phyloP scores from a whole-genome alignment of 92 coral and sea anemone genomes.

The Parazoanthus atlanticus region DNA sequence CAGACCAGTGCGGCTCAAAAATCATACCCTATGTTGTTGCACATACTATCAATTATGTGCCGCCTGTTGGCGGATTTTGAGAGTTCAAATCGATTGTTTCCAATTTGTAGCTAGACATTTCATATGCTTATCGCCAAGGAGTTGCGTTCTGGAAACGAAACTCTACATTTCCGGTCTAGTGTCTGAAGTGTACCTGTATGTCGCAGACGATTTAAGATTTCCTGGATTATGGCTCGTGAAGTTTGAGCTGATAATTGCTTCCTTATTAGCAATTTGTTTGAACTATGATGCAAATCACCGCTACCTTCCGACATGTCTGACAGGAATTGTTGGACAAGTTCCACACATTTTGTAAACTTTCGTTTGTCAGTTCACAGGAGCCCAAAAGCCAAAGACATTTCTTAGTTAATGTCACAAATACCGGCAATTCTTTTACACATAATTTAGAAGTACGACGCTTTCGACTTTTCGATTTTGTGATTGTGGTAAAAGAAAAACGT shows the following conservation, averaged over 20 bases:
- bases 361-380: too few relatives aligned
- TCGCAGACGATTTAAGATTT: background rate
- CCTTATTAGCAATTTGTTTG: conserved; percentile 6
- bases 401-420: background rate
- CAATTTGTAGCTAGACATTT: background rate
- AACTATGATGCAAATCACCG: background rate
- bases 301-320: background rate
- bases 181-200: background rate
- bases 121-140: background rate
- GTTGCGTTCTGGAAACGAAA: background rate
- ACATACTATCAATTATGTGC: background rate
- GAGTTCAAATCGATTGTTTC: background rate
- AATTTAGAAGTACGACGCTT: background rate
- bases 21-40: too few relatives aligned
- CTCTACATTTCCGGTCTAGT: background rate
- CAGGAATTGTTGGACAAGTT: background rate
- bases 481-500: too few relatives aligned
- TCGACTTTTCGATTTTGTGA: background rate
- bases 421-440: background rate
- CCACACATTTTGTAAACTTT: background rate
- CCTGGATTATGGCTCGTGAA: background rate
- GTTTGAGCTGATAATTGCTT: background rate
- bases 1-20: too few relatives aligned
- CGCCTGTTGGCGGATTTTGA: background rate
- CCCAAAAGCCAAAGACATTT: too few relatives aligned